phyloP scores from a whole-genome alignment of 2,888 invertebrate genomes.

The Gymnosoma rotundatum region DNA sequence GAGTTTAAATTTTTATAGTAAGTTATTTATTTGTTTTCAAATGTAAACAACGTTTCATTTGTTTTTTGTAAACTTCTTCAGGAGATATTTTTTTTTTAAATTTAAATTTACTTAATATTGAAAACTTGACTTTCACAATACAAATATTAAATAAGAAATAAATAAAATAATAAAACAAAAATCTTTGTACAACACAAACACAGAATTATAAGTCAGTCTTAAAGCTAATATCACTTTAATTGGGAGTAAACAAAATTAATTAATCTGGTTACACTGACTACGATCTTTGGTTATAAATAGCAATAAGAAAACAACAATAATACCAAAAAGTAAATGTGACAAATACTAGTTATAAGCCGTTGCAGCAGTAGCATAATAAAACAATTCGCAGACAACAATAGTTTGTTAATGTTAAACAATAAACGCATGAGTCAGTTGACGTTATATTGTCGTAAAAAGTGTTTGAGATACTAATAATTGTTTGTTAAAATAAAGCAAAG shows the following conservation, averaged over 20 bases:
- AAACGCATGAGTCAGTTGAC: constrained; percentile 57
- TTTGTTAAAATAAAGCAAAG: constrained; percentile 18
- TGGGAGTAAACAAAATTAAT: background rate
- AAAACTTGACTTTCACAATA: no score
- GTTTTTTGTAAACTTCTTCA: no score
- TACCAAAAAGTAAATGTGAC: constrained; percentile 36
- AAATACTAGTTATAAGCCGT: constrained; percentile 21
- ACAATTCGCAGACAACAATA: constrained; percentile 28
- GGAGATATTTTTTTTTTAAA: no score
- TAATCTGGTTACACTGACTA: background rate
- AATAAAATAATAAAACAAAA: no score
- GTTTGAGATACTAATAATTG: constrained; percentile 27
- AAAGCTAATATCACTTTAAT: no score
- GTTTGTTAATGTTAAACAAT: constrained; percentile 42
- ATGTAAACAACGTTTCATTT: no score
- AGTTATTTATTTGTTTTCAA: no score
- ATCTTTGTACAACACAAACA: no score
- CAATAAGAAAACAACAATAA: background rate
- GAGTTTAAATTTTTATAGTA: no score
- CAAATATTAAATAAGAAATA: no score
- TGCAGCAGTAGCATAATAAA: background rate
- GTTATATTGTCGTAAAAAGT: constrained; percentile 49
- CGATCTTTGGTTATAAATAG: constrained; percentile 22
- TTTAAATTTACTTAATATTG: no score
- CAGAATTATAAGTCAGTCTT: no score